Conservation (phyloP, 2,888 invertebrate genomes). For the Clanis bilineata region DNA sequence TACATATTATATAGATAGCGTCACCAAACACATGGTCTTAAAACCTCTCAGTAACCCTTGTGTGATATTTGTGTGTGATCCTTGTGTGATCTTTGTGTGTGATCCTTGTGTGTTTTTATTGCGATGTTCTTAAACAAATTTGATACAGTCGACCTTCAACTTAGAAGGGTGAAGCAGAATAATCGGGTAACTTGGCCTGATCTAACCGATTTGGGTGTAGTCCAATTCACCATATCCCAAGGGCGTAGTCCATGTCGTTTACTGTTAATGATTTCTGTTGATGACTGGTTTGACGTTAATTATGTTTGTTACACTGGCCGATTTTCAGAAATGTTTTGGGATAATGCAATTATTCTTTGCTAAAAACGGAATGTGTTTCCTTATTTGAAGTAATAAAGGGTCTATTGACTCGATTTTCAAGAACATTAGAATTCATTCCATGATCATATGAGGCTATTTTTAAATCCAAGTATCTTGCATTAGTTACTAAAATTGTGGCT, state of each 20-base stretch:
- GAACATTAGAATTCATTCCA: no score
- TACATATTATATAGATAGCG: no score
- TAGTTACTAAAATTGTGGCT: no score
- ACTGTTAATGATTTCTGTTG: slow-evolving; percentile 19
- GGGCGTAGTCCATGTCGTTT: slow-evolving; percentile 16
- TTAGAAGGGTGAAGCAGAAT: slow-evolving; percentile 3
- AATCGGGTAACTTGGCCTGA: slow-evolving; percentile 16
- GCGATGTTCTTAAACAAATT: neutral
- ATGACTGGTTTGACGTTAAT: slow-evolving; percentile 10
- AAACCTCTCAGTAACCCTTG: no score
- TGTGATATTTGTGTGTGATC: no score
- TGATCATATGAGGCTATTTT: no score
- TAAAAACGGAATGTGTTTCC: neutral
- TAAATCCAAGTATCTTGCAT: no score
- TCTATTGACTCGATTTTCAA: no score
- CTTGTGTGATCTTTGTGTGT: no score
- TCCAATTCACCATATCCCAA: slow-evolving; percentile 17
- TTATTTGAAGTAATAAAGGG: neutral
- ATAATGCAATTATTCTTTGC: neutral
- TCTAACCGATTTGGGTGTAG: slow-evolving; percentile 14
- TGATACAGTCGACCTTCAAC: slow-evolving; percentile 7
- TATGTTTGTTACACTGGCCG: neutral
- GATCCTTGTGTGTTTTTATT: neutral
- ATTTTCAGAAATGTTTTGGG: neutral
- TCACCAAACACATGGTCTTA: neutral